A percentile compares a stretch with the other conserved stretches of the same genome.
Conservation (phyloP, 2,113 vertebrate genomes). For the Tetrao urogallus region DNA sequence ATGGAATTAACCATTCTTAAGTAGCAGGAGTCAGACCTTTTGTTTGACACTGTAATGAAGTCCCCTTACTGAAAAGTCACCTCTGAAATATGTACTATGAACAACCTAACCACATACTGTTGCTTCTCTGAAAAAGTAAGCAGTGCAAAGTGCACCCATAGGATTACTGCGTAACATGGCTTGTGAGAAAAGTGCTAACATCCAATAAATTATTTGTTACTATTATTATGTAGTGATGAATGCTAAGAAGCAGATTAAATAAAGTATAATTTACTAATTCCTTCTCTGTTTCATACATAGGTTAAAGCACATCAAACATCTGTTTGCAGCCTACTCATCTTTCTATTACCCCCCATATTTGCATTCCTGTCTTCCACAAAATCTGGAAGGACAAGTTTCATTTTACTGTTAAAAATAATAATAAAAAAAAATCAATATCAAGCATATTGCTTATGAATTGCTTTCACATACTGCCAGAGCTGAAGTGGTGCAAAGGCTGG, state of each 20-base stretch:
- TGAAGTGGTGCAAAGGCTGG: not conserved
- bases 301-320: not conserved
- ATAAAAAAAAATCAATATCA: not conserved
- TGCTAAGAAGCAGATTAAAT: not conserved
- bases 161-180: not conserved
- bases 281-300: not conserved
- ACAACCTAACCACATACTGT: not conserved
- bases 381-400: not conserved
- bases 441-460: not conserved
- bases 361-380: not conserved
- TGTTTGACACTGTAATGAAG: not conserved
- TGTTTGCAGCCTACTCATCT: constrained; percentile 8
- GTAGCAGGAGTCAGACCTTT: not conserved
- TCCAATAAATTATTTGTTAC: not conserved
- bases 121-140: not conserved
- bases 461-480: not conserved
- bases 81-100: not conserved
- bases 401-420: not conserved
- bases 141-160: not conserved
- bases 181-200: not conserved
- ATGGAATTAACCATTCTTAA: not conserved
- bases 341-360: not conserved
- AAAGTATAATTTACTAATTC: not conserved
- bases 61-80: not conserved
- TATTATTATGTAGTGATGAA: not conserved